phyloP scores from a whole-genome alignment of 2,888 invertebrate genomes.

The Gerris lacustris region DNA sequence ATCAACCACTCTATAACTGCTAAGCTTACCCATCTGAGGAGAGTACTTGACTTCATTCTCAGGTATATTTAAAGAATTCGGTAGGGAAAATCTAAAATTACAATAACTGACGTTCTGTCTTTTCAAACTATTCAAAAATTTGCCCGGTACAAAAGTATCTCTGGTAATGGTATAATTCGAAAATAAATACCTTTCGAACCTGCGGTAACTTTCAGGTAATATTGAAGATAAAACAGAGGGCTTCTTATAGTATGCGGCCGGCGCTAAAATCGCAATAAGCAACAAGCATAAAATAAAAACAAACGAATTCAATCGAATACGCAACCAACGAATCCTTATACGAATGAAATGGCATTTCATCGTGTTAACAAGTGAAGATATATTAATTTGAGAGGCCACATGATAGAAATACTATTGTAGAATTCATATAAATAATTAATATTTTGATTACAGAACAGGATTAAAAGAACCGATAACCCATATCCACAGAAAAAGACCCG shows the following conservation, averaged over 20 bases:
- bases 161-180: slow-evolving; percentile 15
- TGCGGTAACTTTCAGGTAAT: neutral
- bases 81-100: slow-evolving; percentile 48
- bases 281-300: neutral
- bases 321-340: neutral
- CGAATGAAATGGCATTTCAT: neutral
- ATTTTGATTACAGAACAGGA: too few relatives aligned
- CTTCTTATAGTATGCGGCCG: neutral
- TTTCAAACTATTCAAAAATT: slow-evolving; percentile 32
- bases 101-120: slow-evolving; percentile 45
- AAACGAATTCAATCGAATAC: neutral
- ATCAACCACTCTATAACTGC: slow-evolving; percentile 51
- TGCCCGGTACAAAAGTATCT: slow-evolving; percentile 31
- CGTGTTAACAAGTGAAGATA: neutral
- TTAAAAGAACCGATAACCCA: too few relatives aligned
- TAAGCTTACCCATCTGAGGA: slow-evolving; percentile 47
- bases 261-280: neutral
- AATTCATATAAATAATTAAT: too few relatives aligned
- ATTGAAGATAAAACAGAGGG: neutral
- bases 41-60: slow-evolving; percentile 40
- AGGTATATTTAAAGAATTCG: slow-evolving; percentile 43
- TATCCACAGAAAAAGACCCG: too few relatives aligned
- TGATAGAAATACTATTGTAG: too few relatives aligned
- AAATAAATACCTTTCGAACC: slow-evolving; percentile 9
- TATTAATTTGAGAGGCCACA: too few relatives aligned